Evolutionary conservation across 2,113 vertebrate genomes (phyloP).

Genomic region (Lepisosteus oculatus): DNA sequence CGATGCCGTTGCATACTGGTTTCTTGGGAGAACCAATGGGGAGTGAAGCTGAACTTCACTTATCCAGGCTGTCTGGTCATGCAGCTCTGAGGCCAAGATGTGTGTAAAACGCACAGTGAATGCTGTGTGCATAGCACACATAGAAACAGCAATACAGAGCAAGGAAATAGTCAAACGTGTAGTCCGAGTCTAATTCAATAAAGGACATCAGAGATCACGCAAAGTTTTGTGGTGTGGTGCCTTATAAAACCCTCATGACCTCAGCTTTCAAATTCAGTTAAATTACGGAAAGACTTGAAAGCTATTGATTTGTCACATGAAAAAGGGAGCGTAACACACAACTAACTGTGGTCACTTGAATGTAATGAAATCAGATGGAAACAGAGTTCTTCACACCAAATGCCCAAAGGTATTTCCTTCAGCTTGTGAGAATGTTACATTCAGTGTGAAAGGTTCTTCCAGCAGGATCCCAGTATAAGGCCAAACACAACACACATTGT

Average conservation of each 20-base stretch:
- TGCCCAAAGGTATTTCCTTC: conserved; percentile 25
- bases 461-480: not conserved
- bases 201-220: too few relatives aligned
- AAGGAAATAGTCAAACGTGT: too few relatives aligned
- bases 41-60: too few relatives aligned
- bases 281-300: conserved; percentile 17
- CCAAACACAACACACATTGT: not conserved
- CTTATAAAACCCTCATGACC: conserved; percentile 24
- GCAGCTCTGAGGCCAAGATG: too few relatives aligned
- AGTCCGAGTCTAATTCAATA: too few relatives aligned
- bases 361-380: conserved; percentile 33
- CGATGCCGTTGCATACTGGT: too few relatives aligned
- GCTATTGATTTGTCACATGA: conserved; percentile 32
- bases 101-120: too few relatives aligned
- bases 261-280: conserved; percentile 39
- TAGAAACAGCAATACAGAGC: too few relatives aligned
- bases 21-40: too few relatives aligned
- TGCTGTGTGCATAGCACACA: too few relatives aligned
- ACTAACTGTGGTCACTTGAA: conserved; percentile 19
- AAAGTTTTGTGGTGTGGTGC: not conserved
- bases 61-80: too few relatives aligned
- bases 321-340: not conserved
- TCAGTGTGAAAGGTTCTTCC: not conserved
- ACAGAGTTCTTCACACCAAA: conserved; percentile 20
- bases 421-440: conserved; percentile 8